Base-by-base conservation (phyloP, 1,140 invertebrate genomes). In the Episyrphus balteatus region DNA sequence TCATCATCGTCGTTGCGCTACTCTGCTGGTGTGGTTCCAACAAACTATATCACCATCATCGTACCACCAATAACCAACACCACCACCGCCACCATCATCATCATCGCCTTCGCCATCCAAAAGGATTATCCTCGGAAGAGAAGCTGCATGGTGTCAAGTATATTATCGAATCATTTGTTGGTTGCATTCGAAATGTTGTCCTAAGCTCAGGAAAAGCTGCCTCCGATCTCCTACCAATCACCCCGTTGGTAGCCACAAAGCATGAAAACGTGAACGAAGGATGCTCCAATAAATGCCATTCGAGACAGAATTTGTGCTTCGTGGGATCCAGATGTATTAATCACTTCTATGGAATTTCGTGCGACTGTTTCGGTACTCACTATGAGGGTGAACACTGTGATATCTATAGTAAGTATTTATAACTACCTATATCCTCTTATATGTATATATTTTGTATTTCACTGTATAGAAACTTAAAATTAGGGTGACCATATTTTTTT, bases 301-400 rank as follows among this genome's bases (percentile, higher is more conserved):
- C 83, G 1, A 70, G 77, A 53, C 80, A 86, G 55, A 89, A 91
- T 70, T 73, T 88, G 2, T 92, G 88, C 65, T 88, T 90, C 59
- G 73, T 83, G 57, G 83, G 86, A 36, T 87, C 84, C 21, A 78
- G 77, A 48, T 93, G 89, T 68, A 83, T 92, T 34, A 92, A 93
- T 69, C 87, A 92, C 59, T 93, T 91, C 59, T 85, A 86, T 55
- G 81, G 81, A 48, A 77, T 87, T 36, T 82, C 84, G 3, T 92
- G 88, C 56, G 87, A 92, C 61, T 96, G 91, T 66, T 94, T 94
- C 66, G 89, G 88, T 18, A 91, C 88, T 3, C 76, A 82, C 55
- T 89, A 90, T 66, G 89, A 95, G 71, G 90, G 91, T 56, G 82
- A 88, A 54, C 80, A 82, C 47, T 96, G 91, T 68, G 86, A 92